phyloP scores from a whole-genome alignment of 2,113 vertebrate species.

The Ondatra zibethicus region DNA sequence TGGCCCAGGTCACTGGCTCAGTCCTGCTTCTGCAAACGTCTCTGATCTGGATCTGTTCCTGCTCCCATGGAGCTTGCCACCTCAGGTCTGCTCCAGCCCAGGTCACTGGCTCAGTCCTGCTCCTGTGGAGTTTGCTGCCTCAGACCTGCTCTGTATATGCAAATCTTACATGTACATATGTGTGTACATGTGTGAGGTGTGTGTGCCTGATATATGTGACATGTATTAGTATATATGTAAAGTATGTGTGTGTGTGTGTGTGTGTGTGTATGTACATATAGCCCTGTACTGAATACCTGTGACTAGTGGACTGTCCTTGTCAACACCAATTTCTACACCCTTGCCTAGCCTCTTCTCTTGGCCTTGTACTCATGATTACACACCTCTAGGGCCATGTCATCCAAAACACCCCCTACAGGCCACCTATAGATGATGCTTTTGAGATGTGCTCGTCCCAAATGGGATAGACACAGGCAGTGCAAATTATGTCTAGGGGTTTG shows the following conservation, averaged over 20 bases:
- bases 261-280: neutral
- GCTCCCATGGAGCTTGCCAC: no score
- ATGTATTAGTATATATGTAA: neutral
- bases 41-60: no score
- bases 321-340: neutral
- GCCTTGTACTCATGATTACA: neutral
- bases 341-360: neutral
- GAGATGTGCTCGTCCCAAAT: neutral
- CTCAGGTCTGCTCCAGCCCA: no score
- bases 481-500: neutral
- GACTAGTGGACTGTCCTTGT: neutral
- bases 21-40: no score
- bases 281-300: neutral
- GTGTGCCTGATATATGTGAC: neutral
- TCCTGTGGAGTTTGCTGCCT: no score
- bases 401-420: neutral
- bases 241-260: neutral
- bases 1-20: no score
- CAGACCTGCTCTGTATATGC: neutral
- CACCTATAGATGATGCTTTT: neutral
- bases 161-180: neutral
- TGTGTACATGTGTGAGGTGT: neutral
- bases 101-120: no score
- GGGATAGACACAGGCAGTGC: neutral
- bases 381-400: neutral